Conservation (phyloP, 2,113 vertebrate species). For the Neodon shergylaensis region DNA sequence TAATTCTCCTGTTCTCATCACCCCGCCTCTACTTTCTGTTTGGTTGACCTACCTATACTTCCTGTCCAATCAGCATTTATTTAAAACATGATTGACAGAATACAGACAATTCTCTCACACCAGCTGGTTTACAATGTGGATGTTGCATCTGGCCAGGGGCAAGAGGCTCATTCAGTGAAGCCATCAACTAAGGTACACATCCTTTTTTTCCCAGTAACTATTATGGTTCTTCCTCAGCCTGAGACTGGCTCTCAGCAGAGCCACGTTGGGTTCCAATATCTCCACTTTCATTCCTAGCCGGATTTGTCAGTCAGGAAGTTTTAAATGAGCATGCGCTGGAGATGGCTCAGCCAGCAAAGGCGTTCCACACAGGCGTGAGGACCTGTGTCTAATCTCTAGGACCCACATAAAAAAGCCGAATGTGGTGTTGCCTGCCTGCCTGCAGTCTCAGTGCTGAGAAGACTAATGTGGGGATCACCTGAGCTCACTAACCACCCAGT, state of each 20-base stretch:
- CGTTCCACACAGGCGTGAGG: neutral
- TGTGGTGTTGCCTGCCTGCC: neutral
- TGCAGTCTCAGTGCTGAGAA: neutral
- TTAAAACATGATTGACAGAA: no score
- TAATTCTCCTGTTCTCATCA: no score
- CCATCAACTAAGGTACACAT: neutral
- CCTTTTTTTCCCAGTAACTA: neutral
- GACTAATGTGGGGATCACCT: neutral
- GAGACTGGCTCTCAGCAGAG: neutral
- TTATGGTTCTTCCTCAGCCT: neutral
- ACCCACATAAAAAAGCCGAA: neutral
- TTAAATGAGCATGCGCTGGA: neutral
- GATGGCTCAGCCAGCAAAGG: neutral
- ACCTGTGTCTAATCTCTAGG: neutral
- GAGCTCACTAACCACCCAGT: neutral
- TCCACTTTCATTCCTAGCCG: neutral
- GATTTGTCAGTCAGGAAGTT: neutral
- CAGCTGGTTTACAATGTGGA: neutral
- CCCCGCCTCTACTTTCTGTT: no score
- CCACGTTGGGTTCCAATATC: neutral
- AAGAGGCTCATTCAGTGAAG: neutral
- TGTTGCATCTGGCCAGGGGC: neutral
- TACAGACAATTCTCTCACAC: no score
- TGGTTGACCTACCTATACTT: no score
- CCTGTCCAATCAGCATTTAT: no score